These are phyloP conservation scores for Eulithis testata DNA, from an alignment of 2,888 invertebrate species.

Conservation along the genomic window DNA sequence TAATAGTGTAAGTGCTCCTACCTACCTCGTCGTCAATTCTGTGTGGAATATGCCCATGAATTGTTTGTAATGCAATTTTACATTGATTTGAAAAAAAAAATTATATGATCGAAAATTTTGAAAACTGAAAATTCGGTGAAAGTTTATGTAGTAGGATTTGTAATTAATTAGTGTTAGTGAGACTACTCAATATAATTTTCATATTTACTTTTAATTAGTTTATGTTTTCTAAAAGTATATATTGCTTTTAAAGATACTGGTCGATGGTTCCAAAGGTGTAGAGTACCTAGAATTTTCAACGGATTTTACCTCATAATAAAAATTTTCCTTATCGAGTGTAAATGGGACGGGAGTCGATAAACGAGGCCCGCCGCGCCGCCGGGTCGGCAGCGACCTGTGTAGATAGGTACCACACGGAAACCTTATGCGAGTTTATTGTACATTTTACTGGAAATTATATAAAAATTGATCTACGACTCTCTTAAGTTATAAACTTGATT, in stretches of 20 bases:
- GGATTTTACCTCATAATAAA: slow-evolving; percentile 57
- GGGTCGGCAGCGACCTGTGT: slow-evolving; percentile 48
- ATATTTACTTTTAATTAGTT: too few relatives aligned
- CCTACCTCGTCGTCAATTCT: slow-evolving; percentile 7
- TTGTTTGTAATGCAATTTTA: slow-evolving; percentile 6
- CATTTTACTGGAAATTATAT: slow-evolving; percentile 9
- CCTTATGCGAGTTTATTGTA: slow-evolving; percentile 18
- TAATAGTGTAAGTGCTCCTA: slow-evolving; percentile 5
- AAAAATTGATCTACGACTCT: not conserved
- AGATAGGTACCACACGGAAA: slow-evolving; percentile 49
- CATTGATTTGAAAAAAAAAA: too few relatives aligned
- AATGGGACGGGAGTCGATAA: slow-evolving; percentile 62
- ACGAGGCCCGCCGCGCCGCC: slow-evolving; percentile 47
- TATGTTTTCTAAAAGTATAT: too few relatives aligned
- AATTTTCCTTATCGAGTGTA: slow-evolving; percentile 60
- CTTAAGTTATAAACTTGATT: too few relatives aligned
- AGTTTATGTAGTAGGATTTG: not conserved
- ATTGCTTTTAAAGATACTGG: slow-evolving; percentile 1
- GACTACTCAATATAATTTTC: too few relatives aligned
- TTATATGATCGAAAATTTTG: too few relatives aligned
- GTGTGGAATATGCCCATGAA: slow-evolving; percentile 3
- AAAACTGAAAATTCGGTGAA: not conserved
- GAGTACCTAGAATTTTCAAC: slow-evolving; percentile 27
- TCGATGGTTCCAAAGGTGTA: slow-evolving; percentile 17
- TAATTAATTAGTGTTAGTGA: too few relatives aligned